phyloP scores from a whole-genome alignment of 2,888 invertebrate species.

The Hecatera dysodea region DNA sequence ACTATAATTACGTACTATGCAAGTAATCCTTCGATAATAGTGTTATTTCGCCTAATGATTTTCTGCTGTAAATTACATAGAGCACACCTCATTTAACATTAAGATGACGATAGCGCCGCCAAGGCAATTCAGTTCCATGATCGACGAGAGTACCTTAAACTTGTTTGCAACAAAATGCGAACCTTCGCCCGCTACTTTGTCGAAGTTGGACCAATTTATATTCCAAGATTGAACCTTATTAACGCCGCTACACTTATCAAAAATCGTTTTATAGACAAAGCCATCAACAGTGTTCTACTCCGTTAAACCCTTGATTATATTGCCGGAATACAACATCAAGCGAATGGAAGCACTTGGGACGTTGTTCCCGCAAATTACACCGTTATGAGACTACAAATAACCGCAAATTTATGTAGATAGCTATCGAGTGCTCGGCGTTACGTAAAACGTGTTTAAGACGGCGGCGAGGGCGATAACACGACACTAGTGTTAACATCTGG shows the following conservation, averaged over 20 bases:
- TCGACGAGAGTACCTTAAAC: conserved; percentile 49
- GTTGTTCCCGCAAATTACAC: conserved; percentile 83
- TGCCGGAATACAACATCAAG: conserved; percentile 78
- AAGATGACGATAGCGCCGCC: conserved; percentile 13
- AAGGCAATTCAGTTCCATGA: conserved; percentile 51
- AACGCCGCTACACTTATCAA: conserved; percentile 67
- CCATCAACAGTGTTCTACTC: conserved; percentile 74
- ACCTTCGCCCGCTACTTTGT: conserved; percentile 52
- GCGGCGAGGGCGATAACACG: conserved; percentile 80
- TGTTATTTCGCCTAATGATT: conserved; percentile 49
- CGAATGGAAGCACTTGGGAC: conserved; percentile 79
- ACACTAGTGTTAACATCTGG: conserved; percentile 84
- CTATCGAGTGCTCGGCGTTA: conserved; percentile 84
- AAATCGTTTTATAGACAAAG: conserved; percentile 71
- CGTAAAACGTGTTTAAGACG: conserved; percentile 86
- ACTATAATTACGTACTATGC: conserved; percentile 54
- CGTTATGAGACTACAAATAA: conserved; percentile 86
- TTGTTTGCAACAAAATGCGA: conserved; percentile 57
- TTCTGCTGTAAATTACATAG: conserved; percentile 30
- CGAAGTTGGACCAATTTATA: conserved; percentile 55
- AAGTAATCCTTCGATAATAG: conserved; percentile 51
- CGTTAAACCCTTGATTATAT: conserved; percentile 78
- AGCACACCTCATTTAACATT: conserved; percentile 39
- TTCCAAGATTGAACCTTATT: conserved; percentile 64
- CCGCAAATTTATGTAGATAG: conserved; percentile 88